These are phyloP conservation scores for Australoheros scitulus DNA, from an alignment of 2,113 vertebrate species.

Conservation along the genomic window DNA sequence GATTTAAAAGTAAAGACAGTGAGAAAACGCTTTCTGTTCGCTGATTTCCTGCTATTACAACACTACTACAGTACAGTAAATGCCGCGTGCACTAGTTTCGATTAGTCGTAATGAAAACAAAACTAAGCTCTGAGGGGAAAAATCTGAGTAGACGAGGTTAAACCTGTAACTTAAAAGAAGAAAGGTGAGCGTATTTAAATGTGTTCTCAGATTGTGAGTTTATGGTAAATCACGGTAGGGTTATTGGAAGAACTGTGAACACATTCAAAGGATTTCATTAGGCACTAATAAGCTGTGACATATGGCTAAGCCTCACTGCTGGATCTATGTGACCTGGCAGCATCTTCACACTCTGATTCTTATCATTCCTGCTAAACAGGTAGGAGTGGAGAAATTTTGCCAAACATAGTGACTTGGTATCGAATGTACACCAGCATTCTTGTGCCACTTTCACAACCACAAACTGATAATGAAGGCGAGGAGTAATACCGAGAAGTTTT, in stretches of 20 bases:
- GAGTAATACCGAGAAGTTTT: slow-evolving; percentile 66
- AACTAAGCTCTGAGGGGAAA: slow-evolving; percentile 4
- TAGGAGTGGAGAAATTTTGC: slow-evolving; percentile 24
- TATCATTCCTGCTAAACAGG: slow-evolving; percentile 66
- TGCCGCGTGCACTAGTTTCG: slow-evolving; percentile 61
- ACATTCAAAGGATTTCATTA: slow-evolving; percentile 52
- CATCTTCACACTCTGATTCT: slow-evolving; percentile 45
- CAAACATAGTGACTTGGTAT: not conserved
- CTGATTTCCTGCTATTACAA: slow-evolving; percentile 65
- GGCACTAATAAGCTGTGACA: slow-evolving; percentile 45
- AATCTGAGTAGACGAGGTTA: slow-evolving; percentile 1
- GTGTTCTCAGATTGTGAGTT: slow-evolving; percentile 32
- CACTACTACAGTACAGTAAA: slow-evolving; percentile 45
- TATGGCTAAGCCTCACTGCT: slow-evolving; percentile 44
- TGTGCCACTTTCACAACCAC: slow-evolving; percentile 51
- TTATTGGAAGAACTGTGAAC: slow-evolving; percentile 44
- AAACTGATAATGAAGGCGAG: slow-evolving; percentile 22
- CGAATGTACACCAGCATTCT: not conserved
- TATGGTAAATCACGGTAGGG: slow-evolving; percentile 48
- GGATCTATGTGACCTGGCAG: slow-evolving; percentile 27
- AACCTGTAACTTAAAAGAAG: slow-evolving; percentile 24
- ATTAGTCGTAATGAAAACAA: slow-evolving; percentile 60
- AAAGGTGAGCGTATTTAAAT: slow-evolving; percentile 27
- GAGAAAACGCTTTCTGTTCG: slow-evolving; percentile 10
- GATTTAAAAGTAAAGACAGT: slow-evolving; percentile 2